phyloP scores from a whole-genome alignment of 2,797 vertebrate species.

The Macropus fuliginosus region DNA sequence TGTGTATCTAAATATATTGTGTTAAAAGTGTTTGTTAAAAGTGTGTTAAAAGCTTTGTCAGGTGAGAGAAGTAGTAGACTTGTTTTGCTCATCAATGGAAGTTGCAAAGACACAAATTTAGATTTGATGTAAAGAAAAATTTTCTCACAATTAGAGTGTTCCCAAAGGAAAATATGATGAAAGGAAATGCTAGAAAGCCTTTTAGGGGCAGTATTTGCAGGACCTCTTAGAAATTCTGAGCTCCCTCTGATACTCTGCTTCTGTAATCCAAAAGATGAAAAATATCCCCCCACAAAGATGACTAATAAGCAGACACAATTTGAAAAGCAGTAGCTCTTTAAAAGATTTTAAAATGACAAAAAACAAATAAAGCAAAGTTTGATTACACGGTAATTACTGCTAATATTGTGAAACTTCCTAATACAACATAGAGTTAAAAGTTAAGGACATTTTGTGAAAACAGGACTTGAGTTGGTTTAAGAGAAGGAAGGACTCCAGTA shows the following conservation, averaged over 20 bases:
- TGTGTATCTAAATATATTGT: no score
- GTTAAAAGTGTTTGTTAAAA: background rate
- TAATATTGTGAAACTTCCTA: background rate
- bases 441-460: background rate
- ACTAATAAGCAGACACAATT: no score
- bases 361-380: background rate
- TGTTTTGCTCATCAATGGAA: background rate
- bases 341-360: background rate
- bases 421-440: background rate
- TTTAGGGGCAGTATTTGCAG: background rate
- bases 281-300: background rate
- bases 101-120: background rate
- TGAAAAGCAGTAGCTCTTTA: no score
- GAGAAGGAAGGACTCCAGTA: no score
- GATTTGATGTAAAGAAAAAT: background rate
- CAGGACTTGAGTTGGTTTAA: no score
- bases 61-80: background rate
- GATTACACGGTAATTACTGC: background rate
- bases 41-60: background rate
- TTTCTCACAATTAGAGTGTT: background rate
- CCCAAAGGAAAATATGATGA: background rate
- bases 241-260: background rate
- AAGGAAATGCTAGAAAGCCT: background rate
- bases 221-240: background rate
- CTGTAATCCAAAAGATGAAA: background rate